Conservation (phyloP, 2,797 vertebrate genomes). For the Enoplosus armatus region DNA sequence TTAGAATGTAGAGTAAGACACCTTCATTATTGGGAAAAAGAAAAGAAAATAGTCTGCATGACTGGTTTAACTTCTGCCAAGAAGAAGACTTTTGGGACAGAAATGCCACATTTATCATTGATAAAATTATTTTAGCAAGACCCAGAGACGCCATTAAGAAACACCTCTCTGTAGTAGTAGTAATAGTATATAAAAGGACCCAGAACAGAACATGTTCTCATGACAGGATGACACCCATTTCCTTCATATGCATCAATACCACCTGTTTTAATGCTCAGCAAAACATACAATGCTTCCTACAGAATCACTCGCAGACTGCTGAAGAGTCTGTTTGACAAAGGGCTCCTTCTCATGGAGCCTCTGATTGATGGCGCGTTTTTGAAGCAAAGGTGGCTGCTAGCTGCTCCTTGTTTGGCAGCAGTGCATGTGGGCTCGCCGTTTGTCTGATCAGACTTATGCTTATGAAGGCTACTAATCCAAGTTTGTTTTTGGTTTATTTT, state of each 20-base stretch:
- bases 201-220: not conserved
- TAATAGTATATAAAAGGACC: not conserved
- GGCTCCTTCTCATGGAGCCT: not conserved
- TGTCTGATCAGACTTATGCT: not conserved
- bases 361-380: not conserved
- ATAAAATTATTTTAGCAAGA: not conserved
- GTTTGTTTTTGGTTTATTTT: not conserved
- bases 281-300: no score
- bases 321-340: conserved; percentile 11
- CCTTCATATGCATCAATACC: not conserved
- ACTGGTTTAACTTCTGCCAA: not conserved
- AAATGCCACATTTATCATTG: not conserved
- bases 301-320: conserved; percentile 1
- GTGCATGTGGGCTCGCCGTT: not conserved
- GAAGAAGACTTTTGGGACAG: not conserved
- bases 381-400: not conserved
- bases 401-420: not conserved
- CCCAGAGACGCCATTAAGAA: not conserved
- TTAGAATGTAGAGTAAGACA: conserved; percentile 10
- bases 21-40: not conserved
- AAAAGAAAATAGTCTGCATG: not conserved
- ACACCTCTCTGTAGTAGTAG: no score
- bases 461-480: not conserved
- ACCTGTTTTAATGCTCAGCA: not conserved
- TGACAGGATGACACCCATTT: not conserved